These are phyloP conservation scores for Macroteleia sp. DNA, from an alignment of 2,888 invertebrate species.

Conservation along the genomic window DNA sequence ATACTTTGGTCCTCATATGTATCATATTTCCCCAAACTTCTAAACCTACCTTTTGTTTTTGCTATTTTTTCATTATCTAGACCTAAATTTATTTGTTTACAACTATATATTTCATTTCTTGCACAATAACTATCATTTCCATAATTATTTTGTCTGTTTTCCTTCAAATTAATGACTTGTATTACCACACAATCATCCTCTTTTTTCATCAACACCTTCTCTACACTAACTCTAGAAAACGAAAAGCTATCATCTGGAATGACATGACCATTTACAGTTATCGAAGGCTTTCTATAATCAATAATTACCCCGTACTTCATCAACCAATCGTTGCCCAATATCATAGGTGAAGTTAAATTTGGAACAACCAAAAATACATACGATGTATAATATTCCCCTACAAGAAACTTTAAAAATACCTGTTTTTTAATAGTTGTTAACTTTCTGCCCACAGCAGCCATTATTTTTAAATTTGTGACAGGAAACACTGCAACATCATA, in stretches of 20 bases:
- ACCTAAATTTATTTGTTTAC: too few species aligned
- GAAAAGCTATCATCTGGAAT: background rate
- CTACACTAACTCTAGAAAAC: background rate
- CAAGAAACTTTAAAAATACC: background rate
- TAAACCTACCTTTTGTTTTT: background rate
- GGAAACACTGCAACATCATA: conserved; percentile 1
- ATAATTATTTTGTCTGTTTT: background rate
- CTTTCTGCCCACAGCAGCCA: background rate
- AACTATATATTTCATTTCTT: background rate
- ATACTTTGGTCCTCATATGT: too few species aligned
- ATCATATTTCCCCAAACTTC: too few species aligned
- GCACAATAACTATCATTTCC: too few species aligned
- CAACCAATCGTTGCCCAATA: conserved; percentile 1
- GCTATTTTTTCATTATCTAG: background rate
- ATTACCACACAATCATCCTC: background rate
- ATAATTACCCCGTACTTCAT: background rate
- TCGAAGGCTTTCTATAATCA: background rate
- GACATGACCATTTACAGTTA: background rate
- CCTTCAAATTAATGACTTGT: background rate
- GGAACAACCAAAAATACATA: background rate
- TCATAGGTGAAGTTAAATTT: background rate
- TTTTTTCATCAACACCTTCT: background rate
- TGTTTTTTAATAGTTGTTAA: background rate
- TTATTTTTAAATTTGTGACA: background rate
- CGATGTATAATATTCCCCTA: background rate